phyloP scores from a whole-genome alignment of 1,140 invertebrate species.

The Aphelinus certus region DNA sequence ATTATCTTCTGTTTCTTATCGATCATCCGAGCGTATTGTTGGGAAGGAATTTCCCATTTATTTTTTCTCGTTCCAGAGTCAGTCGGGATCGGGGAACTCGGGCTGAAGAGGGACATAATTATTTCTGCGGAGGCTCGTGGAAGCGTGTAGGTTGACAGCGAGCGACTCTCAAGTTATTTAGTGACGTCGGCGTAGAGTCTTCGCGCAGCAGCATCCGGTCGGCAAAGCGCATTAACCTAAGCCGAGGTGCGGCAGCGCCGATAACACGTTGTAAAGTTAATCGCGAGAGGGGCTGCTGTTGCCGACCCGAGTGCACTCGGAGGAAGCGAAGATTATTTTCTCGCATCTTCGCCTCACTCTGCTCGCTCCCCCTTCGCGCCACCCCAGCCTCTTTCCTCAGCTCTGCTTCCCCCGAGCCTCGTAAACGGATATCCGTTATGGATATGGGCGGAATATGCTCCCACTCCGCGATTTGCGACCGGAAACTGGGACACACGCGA shows the following conservation, averaged over 20 bases:
- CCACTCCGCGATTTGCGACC: no score
- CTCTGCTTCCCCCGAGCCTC: background rate
- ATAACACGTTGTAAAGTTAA: slow-evolving; percentile 29
- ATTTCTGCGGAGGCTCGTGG: background rate
- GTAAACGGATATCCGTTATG: slow-evolving; percentile 23
- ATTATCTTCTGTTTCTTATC: no score
- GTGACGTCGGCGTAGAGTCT: no score
- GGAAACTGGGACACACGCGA: no score
- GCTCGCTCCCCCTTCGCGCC: background rate
- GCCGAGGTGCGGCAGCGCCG: background rate
- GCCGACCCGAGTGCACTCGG: no score
- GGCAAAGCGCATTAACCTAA: slow-evolving; percentile 11
- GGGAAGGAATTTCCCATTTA: no score
- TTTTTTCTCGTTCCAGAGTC: background rate
- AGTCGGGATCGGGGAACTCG: background rate
- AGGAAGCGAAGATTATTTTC: no score
- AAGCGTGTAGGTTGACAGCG: background rate
- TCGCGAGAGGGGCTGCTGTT: background rate
- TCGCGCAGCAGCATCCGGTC: background rate
- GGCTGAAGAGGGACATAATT: background rate
- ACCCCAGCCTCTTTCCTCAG: background rate
- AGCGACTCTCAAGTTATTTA: background rate
- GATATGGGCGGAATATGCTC: slow-evolving; percentile 5
- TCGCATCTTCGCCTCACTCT: no score
- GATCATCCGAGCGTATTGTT: no score